Base-by-base conservation (phyloP, 2,888 invertebrate genomes). In the Tuta absoluta region DNA sequence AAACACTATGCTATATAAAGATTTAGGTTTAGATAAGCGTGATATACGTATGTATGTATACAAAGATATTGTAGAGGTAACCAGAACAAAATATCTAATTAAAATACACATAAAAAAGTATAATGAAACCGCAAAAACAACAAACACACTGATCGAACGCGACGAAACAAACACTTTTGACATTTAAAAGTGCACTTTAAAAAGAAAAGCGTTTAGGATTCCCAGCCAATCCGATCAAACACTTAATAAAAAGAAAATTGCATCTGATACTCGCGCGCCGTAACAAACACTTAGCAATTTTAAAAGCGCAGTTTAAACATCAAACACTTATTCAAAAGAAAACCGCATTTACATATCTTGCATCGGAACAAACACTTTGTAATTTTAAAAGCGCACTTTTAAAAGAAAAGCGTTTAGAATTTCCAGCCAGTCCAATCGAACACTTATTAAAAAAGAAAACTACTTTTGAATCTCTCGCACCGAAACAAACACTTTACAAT, bases 161-260 rank as follows among this genome's bases (percentile, higher is more conserved):
- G 51, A 28, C 56, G 23, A 14, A 24, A 56, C 14, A 33, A 56
- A 24, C n/a, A 24, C 28, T 28, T 56, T 28, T 12, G 8, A 56
- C n/a, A n/a, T 33, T 56, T 56, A 24, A 33, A 56, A 56, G n/a
- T 14, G n/a, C 56, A 56, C 56, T 56, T 33, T 56, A 28, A 28
- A 56, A 56, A 56, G n/a, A 24, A 56, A 56, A 56, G 28, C 56
- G 28, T 28, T 53, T 24, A 28, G 28, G 24, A 56, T 28, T 11
- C 28, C 56, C 56, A 28, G 56, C 28, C 56, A 56, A n/a, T 56
- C 28, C 28, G n/a, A 56, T 56, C 4, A 28, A 56, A 56, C 56
- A 28, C 56, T 49, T 49, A n/a, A n/a, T 17, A 48, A 48, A 48
- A 21, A 51, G 12, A 51, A 51, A 23, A 19, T 11, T 23, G 51